These are phyloP conservation scores for Tenthredo notha DNA, from an alignment of 2,888 invertebrate genomes.

Conservation along the genomic window DNA sequence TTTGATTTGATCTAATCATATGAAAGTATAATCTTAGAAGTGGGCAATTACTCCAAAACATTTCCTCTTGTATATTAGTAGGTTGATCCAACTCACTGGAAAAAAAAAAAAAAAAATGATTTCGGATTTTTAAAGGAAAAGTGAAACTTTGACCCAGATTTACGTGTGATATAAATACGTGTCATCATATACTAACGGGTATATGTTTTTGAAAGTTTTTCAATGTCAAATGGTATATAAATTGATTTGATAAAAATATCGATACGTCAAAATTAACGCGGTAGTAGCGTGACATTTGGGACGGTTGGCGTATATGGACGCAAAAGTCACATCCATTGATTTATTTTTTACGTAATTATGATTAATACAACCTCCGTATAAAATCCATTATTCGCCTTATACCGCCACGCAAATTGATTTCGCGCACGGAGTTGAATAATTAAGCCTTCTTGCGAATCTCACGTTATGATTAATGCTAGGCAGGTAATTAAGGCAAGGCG, in stretches of 20 bases:
- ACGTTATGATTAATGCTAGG: slow-evolving; percentile 50
- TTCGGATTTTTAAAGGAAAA: background rate
- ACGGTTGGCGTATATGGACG: background rate
- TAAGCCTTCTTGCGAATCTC: slow-evolving; percentile 53
- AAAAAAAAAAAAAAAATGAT: background rate
- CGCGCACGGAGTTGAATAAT: slow-evolving; percentile 54
- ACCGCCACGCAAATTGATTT: slow-evolving; percentile 48
- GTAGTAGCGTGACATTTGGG: slow-evolving; percentile 9
- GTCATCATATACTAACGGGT: background rate
- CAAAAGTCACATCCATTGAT: slow-evolving; percentile 44
- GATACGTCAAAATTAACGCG: slow-evolving; percentile 44
- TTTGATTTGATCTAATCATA: background rate
- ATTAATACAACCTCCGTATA: slow-evolving; percentile 46
- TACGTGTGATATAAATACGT: background rate
- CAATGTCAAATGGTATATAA: slow-evolving; percentile 16
- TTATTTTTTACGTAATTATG: slow-evolving; percentile 38
- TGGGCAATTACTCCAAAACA: background rate
- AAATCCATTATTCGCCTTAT: slow-evolving; percentile 50
- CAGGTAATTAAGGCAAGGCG: slow-evolving; percentile 43
- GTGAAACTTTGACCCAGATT: background rate
- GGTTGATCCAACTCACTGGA: background rate
- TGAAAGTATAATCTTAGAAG: background rate
- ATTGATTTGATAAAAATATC: slow-evolving; percentile 30
- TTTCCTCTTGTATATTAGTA: background rate
- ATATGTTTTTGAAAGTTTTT: background rate